Conservation (phyloP, 2,113 vertebrate genomes). For the Microtus ochrogaster region DNA sequence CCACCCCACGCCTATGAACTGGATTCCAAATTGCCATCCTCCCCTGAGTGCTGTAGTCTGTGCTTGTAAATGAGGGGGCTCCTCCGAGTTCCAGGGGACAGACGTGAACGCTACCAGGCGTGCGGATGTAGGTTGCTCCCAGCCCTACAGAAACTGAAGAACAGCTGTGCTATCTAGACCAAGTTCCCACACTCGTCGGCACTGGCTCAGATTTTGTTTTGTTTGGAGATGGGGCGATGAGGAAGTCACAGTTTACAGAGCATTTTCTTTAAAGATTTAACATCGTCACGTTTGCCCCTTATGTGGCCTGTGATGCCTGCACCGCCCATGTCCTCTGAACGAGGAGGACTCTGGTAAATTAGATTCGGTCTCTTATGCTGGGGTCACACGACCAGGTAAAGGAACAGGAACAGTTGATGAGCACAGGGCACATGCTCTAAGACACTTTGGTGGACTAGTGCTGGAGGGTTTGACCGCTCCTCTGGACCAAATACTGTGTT, state of each 20-base stretch:
- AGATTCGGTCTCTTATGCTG: slow-evolving; percentile 51
- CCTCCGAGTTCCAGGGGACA: not conserved
- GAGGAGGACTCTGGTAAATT: slow-evolving; percentile 51
- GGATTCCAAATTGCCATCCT: not conserved
- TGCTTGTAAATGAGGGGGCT: not conserved
- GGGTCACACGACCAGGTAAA: slow-evolving; percentile 51
- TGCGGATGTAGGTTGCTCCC: not conserved
- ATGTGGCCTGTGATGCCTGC: slow-evolving; percentile 69
- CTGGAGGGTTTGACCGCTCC: not conserved
- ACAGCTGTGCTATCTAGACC: slow-evolving; percentile 43
- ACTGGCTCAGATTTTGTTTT: slow-evolving; percentile 54
- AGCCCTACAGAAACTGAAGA: not conserved
- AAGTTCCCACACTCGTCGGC: slow-evolving; percentile 6
- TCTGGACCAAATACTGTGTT: not conserved
- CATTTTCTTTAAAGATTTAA: slow-evolving; percentile 73
- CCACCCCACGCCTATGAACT: not conserved
- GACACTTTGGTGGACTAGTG: slow-evolving; percentile 47
- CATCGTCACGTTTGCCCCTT: slow-evolving; percentile 73
- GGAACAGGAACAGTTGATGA: slow-evolving; percentile 27
- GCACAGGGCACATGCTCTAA: not conserved
- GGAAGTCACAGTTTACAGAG: slow-evolving; percentile 74
- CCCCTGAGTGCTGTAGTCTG: not conserved
- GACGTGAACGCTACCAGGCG: not conserved
- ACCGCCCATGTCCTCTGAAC: slow-evolving; percentile 55
- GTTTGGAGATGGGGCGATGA: slow-evolving; percentile 58